Evolutionary conservation across 2,113 vertebrate species (phyloP), one percentile per base, ranked within the genome.

Genomic region (Spea multiplicata): DNA sequence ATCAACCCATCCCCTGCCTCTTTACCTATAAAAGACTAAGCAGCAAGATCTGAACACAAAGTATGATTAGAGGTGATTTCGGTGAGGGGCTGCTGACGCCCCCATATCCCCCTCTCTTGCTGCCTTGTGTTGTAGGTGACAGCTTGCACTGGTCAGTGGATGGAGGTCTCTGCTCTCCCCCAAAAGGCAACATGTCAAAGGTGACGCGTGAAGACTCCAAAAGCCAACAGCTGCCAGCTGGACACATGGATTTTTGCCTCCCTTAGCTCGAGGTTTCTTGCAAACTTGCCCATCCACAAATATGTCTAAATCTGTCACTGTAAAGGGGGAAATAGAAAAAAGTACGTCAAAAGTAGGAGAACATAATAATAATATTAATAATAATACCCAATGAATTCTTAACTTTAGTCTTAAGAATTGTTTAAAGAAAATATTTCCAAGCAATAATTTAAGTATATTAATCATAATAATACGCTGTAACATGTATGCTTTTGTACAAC

Each of bases 141-240:
- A 95, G 94, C 92, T 95, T 95, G 94, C 87, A 87, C 87, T 84
- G 89, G 90, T 88, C 90, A 92, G 90, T 90, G 89, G 91, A 86
- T 88, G 86, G 88, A 89, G 90, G 85, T 72, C 87, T 86, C 89
- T 89, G 85, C 50, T 85, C 89, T 87, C 81, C 81, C 74, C 81
- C 87, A 91, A 88, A 88, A 86, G 86, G 89, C 87, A 86, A 88
- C 89, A 88, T 95, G 94, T 95, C 94, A 95, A 95, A 95, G 94
- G 94, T 95, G 94, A 95, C 89, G 91, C 93, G 91, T 93, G 89
- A 91, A 94, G 92, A 94, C 94, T 94, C 91, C 90, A 86, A 88
- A 92, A 93, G 93, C 91, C 90, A 93, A 91, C 92, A 95, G 93
- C 92, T 95, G 94, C 92, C 90, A 89, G 86, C 87, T 85, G 88